These are phyloP conservation scores for Phyllotis vaccarum DNA, from an alignment of 2,797 vertebrate genomes.

Conservation along the genomic window DNA sequence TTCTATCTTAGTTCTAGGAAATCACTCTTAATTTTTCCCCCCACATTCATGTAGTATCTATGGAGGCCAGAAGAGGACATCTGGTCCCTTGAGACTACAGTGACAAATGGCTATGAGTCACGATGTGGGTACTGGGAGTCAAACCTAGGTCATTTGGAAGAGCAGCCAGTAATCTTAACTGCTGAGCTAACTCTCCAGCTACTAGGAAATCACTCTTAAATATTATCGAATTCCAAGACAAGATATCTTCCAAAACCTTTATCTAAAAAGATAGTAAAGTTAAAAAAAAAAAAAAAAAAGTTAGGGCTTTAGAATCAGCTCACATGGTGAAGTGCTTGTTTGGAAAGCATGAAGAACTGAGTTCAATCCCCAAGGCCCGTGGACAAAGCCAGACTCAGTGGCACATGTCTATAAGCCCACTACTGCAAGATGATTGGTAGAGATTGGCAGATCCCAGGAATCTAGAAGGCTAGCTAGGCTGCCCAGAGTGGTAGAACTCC, in stretches of 20 bases:
- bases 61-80: neutral
- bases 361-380: neutral
- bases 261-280: neutral
- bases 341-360: neutral
- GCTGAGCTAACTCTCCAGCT: too few relatives aligned
- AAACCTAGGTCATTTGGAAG: neutral
- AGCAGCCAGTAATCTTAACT: neutral
- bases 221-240: neutral
- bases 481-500: neutral
- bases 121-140: neutral
- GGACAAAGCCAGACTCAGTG: neutral
- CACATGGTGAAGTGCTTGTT: neutral
- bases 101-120: neutral
- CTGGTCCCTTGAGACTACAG: neutral
- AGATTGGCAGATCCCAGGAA: neutral
- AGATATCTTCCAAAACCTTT: slow-evolving; percentile 18
- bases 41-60: neutral
- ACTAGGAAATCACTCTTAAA: neutral
- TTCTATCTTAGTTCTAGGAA: neutral
- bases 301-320: neutral
- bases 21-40: neutral
- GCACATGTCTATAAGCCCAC: neutral
- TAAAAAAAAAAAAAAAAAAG: too few relatives aligned
- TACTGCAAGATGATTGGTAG: neutral
- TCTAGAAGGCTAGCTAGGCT: neutral